Base-by-base conservation (phyloP, 2,888 invertebrate species). In the Eristalis arbustorum region DNA sequence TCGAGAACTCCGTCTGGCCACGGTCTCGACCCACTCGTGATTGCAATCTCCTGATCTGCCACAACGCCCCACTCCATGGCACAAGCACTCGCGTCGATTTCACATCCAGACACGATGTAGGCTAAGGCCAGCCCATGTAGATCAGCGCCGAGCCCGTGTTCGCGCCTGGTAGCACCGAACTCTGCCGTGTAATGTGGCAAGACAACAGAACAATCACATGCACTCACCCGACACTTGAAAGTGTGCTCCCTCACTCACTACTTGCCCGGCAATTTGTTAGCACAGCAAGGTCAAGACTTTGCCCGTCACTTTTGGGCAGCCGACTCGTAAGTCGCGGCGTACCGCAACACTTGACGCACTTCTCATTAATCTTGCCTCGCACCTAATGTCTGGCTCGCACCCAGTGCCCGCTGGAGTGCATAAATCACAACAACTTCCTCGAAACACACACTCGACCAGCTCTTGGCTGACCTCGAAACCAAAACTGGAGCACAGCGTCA, bases 371-470 rank as follows among this genome's bases (percentile, higher is more conserved):
- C 49, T 49, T 18, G 49, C 49, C 49, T n/a, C 18, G n/a, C 49
- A 49, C 49, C 49, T 18, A 49, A 49, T 8, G n/a, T 49, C 49
- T 18, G 37, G 13, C 3, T 37, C 13, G 37, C 37, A 37, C 37
- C 37, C 37, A 67, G 40, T 42, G 62, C 64, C 11, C 59, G 56
- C 18, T 72, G n/a, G 49, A 79, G 78, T 79, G 73, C 72, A 80
- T 80, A 80, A 80, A 73, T 80, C 79, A 62, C 73, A n/a, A 61
- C 72, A 37, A 79, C 72, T 79, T 79, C 79, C 79, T 67, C 67
- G 56, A 72, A 18, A 69, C 13, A 78, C 25, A 5, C 25, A 5
- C 23, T 18, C 40, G 73, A 74, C 78, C 73, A 40, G 49, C 49
- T 49, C 49, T 49, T 18, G 56, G 79, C 18, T 72, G 79, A 71